Conservation (phyloP, 2,888 invertebrate species). For the Lasioglossum zephyrum region DNA sequence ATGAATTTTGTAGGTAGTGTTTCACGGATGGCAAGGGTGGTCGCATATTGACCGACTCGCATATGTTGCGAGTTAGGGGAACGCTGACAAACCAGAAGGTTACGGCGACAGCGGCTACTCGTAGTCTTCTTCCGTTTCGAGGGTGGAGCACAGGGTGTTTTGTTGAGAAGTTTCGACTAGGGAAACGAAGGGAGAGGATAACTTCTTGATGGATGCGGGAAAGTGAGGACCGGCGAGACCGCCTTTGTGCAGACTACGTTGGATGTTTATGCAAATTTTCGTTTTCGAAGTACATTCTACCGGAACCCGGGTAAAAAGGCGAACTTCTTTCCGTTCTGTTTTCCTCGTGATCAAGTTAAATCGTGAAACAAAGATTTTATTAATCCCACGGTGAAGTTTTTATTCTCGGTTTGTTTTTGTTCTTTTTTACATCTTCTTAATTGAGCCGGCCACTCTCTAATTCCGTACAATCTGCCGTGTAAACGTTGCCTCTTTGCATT, state of each 20-base stretch:
- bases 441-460: neutral
- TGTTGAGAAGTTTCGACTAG: neutral
- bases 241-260: neutral
- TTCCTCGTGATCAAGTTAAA: neutral
- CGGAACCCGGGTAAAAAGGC: neutral
- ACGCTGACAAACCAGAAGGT: neutral
- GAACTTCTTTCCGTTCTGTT: neutral
- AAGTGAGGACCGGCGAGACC: neutral
- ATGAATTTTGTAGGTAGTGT: neutral
- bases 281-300: neutral
- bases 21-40: neutral
- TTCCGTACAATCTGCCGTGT: neutral
- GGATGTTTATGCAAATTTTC: conserved; percentile 11
- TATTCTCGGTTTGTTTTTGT: neutral
- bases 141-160: neutral
- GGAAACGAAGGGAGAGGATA: neutral
- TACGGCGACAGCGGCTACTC: conserved; percentile 18
- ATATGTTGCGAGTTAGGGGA: conserved; percentile 1
- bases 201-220: conserved; percentile 6
- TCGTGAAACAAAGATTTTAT: neutral
- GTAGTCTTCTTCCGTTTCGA: neutral
- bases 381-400: neutral
- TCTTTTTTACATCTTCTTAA: neutral
- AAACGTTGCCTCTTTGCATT: neutral
- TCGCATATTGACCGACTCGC: neutral